These are phyloP conservation scores for Microtus richardsoni DNA, from an alignment of 2,113 vertebrate genomes.

Conservation along the genomic window DNA sequence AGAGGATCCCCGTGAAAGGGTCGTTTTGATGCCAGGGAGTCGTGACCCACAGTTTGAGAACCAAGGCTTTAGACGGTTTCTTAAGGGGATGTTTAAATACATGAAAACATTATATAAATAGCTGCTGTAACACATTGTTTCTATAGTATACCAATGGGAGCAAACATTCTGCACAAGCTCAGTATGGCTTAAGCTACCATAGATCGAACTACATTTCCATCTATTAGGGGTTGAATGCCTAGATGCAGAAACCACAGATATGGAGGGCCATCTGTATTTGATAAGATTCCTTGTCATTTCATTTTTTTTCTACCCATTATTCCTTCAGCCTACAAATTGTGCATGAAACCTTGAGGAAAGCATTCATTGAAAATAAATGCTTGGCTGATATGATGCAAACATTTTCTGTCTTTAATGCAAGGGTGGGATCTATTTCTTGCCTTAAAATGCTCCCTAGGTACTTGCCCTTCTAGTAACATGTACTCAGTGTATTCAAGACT, in stretches of 20 bases:
- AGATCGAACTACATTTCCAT: background rate
- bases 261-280: background rate
- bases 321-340: background rate
- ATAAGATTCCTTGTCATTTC: background rate
- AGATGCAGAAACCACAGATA: too few relatives aligned
- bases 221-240: background rate
- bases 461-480: background rate
- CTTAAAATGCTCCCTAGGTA: background rate
- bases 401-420: slow-evolving; percentile 23
- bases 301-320: background rate
- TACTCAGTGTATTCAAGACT: background rate
- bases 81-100: background rate
- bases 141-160: background rate
- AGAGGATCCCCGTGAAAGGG: background rate
- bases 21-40: background rate
- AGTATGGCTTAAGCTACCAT: too few relatives aligned
- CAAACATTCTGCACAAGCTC: background rate
- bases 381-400: background rate
- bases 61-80: background rate
- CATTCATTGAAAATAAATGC: background rate
- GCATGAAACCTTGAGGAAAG: background rate
- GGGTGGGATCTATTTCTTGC: background rate
- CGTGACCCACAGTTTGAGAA: background rate
- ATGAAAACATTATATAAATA: background rate
- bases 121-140: background rate